phyloP scores from a whole-genome alignment of 2,888 invertebrate species.

The Aphodius granarius region DNA sequence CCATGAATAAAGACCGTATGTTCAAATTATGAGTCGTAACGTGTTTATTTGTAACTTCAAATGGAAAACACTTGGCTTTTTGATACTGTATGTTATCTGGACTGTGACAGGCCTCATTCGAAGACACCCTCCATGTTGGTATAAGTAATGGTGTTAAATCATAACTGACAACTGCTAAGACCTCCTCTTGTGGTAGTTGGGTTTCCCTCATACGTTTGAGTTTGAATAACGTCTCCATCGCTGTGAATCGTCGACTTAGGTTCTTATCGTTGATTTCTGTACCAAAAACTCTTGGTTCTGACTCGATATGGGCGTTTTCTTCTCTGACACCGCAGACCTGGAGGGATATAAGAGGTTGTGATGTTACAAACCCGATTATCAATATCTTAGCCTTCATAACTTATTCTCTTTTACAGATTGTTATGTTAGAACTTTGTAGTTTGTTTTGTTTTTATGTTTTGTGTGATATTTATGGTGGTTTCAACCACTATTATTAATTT shows the following conservation, averaged over 20 bases:
- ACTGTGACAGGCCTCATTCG: slow-evolving; percentile 29
- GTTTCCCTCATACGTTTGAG: slow-evolving; percentile 16
- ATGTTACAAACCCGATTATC: too few species aligned
- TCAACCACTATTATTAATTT: too few species aligned
- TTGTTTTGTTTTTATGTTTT: too few species aligned
- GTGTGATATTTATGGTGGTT: too few species aligned
- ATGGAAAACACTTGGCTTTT: slow-evolving; percentile 2
- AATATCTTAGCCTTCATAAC: too few species aligned
- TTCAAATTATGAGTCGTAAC: slow-evolving; percentile 31
- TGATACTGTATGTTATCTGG: slow-evolving; percentile 28
- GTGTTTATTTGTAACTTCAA: neutral
- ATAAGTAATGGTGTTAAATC: slow-evolving; percentile 31
- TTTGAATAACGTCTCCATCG: slow-evolving; percentile 13
- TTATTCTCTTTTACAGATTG: too few species aligned
- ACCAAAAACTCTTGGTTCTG: slow-evolving; percentile 29
- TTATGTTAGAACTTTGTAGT: too few species aligned
- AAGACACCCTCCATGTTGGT: slow-evolving; percentile 30
- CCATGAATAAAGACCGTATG: slow-evolving; percentile 12
- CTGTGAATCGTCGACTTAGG: slow-evolving; percentile 23
- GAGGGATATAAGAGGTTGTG: slow-evolving; percentile 3
- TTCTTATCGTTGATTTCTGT: slow-evolving; percentile 24
- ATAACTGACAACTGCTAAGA: slow-evolving; percentile 32
- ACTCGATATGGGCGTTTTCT: neutral
- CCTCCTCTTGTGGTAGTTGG: slow-evolving; percentile 10
- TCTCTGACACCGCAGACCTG: slow-evolving; percentile 30